Evolutionary conservation across 2,888 invertebrate genomes (phyloP).

Genomic region (Phaedon cochleariae): DNA sequence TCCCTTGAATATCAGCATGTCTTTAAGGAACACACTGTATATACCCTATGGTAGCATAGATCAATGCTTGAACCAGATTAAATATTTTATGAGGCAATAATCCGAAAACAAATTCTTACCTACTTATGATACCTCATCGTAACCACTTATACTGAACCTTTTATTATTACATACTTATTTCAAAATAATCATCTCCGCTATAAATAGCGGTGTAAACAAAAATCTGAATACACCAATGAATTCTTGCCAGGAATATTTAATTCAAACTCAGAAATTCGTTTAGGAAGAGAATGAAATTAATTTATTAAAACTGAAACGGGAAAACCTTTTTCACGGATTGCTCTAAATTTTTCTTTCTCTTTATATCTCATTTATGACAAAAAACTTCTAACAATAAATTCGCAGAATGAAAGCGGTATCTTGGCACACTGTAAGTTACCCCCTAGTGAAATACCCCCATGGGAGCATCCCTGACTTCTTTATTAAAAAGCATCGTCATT

Average conservation of each 20-base stretch:
- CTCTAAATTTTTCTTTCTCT: not conserved
- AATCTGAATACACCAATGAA: not conserved
- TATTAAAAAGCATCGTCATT: conserved; percentile 5
- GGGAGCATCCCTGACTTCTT: not conserved
- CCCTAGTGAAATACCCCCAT: not conserved
- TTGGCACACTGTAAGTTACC: not conserved
- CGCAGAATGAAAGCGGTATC: not conserved
- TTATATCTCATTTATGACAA: not conserved
- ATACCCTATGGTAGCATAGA: too few relatives aligned
- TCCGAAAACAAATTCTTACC: too few relatives aligned
- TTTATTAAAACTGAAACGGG: not conserved
- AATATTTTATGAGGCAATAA: too few relatives aligned
- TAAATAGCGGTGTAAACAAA: too few relatives aligned
- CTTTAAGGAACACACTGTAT: too few relatives aligned
- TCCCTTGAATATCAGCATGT: too few relatives aligned
- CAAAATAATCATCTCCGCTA: too few relatives aligned
- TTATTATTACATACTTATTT: too few relatives aligned
- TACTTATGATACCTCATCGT: too few relatives aligned
- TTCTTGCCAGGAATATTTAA: not conserved
- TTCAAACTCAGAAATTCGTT: not conserved
- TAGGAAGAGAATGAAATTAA: not conserved
- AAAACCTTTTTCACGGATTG: not conserved
- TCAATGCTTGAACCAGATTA: too few relatives aligned
- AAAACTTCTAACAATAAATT: not conserved
- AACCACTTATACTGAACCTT: too few relatives aligned